Conservation (phyloP, 1,140 invertebrate genomes). For the Campoletis sonorensis region DNA sequence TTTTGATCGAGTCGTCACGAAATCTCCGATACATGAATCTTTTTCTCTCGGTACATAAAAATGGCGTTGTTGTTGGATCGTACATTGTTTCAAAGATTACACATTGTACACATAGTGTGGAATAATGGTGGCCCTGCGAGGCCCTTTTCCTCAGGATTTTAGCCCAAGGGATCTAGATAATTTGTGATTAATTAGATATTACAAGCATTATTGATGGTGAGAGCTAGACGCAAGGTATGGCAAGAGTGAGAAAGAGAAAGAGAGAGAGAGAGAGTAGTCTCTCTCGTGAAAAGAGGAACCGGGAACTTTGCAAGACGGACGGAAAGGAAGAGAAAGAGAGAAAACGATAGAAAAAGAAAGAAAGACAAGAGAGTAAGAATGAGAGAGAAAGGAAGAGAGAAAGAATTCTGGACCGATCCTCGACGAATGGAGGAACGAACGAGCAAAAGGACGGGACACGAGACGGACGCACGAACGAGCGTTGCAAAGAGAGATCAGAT, state of each 20-base stretch:
- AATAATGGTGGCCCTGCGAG: not conserved
- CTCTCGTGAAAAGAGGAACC: not conserved
- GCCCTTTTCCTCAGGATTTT: conserved; percentile 36
- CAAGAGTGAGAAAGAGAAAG: conserved; percentile 9
- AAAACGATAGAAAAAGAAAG: too few relatives aligned
- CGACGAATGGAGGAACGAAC: conserved; percentile 39
- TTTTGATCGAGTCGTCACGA: not conserved
- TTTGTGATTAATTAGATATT: conserved; percentile 77
- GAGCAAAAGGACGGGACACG: conserved; percentile 54
- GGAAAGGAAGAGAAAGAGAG: conserved; percentile 4
- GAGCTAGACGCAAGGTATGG: conserved; percentile 59
- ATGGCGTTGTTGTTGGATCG: conserved; percentile 5
- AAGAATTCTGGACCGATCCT: conserved; percentile 17
- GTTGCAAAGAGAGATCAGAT: conserved; percentile 74
- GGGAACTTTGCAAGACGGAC: conserved; percentile 29
- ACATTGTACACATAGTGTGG: not conserved
- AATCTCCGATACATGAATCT: not conserved
- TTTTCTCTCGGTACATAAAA: not conserved
- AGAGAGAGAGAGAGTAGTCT: not conserved
- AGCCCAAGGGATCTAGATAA: conserved; percentile 71
- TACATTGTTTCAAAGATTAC: conserved; percentile 16
- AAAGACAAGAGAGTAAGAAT: not conserved
- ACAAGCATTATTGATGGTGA: conserved; percentile 75
- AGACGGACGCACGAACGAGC: conserved; percentile 68
- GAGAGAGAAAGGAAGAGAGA: conserved; percentile 10